Percentiles rank a stretch among this genome's conserved stretches.
Conservation (phyloP, 2,113 vertebrate species). For the Gyps fulvus region DNA sequence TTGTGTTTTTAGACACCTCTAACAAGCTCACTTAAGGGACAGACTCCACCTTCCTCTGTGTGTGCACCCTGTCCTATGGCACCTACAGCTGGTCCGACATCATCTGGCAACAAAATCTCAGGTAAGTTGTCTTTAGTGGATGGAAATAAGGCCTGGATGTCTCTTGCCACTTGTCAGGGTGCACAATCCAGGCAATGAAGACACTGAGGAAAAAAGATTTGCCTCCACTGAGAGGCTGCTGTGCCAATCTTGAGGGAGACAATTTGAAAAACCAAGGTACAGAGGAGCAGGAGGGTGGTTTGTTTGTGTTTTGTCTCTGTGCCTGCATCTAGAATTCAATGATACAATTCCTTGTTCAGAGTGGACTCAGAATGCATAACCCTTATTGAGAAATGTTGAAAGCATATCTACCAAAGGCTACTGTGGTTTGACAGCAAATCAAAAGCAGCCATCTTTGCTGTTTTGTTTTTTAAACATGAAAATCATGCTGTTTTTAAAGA, state of each 20-base stretch:
- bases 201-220: not conserved
- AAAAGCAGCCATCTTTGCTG: not conserved
- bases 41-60: slow-evolving; percentile 9
- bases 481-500: not conserved
- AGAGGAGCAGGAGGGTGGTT: not conserved
- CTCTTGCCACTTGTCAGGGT: not conserved
- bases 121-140: slow-evolving; percentile 49
- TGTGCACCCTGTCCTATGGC: not conserved
- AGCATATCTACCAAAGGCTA: not conserved
- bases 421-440: not conserved
- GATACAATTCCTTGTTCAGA: not conserved
- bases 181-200: not conserved
- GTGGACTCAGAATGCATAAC: not conserved
- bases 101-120: slow-evolving; percentile 56
- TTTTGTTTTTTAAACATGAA: not conserved
- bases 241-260: not conserved
- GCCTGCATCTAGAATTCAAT: not conserved
- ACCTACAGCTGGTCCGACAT: not conserved
- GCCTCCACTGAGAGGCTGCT: not conserved
- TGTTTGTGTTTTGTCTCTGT: not conserved
- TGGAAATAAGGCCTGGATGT: not conserved
- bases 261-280: not conserved
- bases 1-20: slow-evolving; percentile 58
- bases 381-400: not conserved
- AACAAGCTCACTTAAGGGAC: slow-evolving; percentile 45